These are phyloP conservation scores for Monochamus alternatus DNA, from an alignment of 2,888 invertebrate genomes.

Conservation along the genomic window DNA sequence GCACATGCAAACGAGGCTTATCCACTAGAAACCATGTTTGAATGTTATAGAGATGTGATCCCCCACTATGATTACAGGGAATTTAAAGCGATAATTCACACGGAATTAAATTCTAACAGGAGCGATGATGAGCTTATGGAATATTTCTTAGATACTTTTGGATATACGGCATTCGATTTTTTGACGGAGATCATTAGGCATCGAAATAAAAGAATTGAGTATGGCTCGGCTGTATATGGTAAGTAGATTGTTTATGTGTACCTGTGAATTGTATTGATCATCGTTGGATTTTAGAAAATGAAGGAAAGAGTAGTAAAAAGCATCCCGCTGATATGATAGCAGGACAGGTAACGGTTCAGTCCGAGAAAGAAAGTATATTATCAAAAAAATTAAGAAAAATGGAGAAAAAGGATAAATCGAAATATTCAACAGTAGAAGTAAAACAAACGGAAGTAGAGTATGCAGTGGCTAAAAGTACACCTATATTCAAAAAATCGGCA, in stretches of 20 bases:
- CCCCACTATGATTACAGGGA: constrained; percentile 60
- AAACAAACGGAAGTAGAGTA: constrained; percentile 60
- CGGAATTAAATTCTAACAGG: constrained; percentile 59
- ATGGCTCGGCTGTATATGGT: constrained; percentile 48
- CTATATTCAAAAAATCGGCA: constrained; percentile 65
- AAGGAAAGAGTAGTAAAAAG: constrained; percentile 39
- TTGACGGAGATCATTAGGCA: constrained; percentile 66
- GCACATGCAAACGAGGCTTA: constrained; percentile 42
- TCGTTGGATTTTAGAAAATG: constrained; percentile 39
- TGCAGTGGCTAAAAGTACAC: constrained; percentile 57
- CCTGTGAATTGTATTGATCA: constrained; percentile 10
- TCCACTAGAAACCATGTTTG: constrained; percentile 58
- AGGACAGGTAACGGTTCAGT: constrained; percentile 88
- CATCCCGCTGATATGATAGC: constrained; percentile 72
- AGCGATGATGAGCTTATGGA: constrained; percentile 79
- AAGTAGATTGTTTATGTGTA: constrained; percentile 22
- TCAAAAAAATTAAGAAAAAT: constrained; percentile 86
- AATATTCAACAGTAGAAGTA: constrained; percentile 52
- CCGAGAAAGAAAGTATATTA: constrained; percentile 86
- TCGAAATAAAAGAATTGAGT: constrained; percentile 59
- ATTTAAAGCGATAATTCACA: constrained; percentile 59
- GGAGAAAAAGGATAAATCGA: constrained; percentile 80
- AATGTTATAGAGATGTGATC: constrained; percentile 58
- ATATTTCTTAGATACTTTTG: constrained; percentile 90
- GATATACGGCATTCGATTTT: constrained; percentile 79